phyloP scores from a whole-genome alignment of 2,797 vertebrate genomes.

The Kryptolebias ocellatus region DNA sequence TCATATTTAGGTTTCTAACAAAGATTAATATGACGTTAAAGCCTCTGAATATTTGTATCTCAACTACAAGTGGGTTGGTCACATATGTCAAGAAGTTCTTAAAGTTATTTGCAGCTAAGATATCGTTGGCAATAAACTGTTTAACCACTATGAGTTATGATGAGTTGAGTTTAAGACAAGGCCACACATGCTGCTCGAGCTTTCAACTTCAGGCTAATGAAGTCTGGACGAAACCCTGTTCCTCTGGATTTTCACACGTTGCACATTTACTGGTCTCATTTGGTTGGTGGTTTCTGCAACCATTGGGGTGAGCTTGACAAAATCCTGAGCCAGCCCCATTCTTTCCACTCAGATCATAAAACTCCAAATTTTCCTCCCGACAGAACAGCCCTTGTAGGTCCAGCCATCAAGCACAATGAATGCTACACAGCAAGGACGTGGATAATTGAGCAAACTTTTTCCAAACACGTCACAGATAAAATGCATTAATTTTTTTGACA shows the following conservation, averaged over 20 bases:
- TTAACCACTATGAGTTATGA: conserved; percentile 10
- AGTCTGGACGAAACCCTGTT: conserved; percentile 61
- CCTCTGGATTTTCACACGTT: conserved; percentile 66
- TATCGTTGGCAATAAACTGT: conserved; percentile 25
- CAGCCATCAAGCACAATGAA: conserved; percentile 50
- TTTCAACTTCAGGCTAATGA: conserved; percentile 62
- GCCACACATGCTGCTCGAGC: conserved; percentile 64
- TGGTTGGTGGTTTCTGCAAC: conserved; percentile 70
- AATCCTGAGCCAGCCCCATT: conserved; percentile 72
- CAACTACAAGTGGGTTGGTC: conserved; percentile 4
- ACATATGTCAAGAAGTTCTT: background rate
- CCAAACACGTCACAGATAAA: conserved; percentile 58
- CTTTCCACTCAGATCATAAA: conserved; percentile 80
- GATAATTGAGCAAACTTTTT: conserved; percentile 65
- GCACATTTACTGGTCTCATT: conserved; percentile 73
- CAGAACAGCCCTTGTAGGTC: conserved; percentile 62
- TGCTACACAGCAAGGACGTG: conserved; percentile 37
- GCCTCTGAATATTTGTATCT: background rate
- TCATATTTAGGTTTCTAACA: background rate
- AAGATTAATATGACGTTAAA: background rate
- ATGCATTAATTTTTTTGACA: conserved; percentile 30
- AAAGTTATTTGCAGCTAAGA: conserved; percentile 28
- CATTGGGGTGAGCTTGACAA: conserved; percentile 69
- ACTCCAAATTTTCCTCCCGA: conserved; percentile 64
- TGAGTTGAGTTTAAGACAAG: conserved; percentile 31